Percentiles rank a stretch among this genome's conserved stretches.
phyloP scores from a whole-genome alignment of 1,140 invertebrate species.

The Orius insidiosus region DNA sequence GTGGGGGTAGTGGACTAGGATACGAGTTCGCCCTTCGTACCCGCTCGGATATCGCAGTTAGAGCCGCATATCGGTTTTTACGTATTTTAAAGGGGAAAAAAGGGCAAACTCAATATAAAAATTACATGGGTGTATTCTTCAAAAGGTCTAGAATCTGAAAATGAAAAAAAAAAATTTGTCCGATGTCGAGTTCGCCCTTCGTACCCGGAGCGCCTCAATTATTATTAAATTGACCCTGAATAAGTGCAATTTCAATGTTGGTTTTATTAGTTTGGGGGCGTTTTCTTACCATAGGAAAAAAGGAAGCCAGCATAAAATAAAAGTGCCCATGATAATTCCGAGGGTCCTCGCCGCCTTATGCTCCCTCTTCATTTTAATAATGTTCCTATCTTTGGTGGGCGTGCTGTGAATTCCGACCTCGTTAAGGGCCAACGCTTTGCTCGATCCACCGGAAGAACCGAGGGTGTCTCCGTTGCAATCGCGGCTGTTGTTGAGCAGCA shows the following conservation, averaged over 20 bases:
- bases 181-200: no score
- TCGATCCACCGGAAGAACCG: constrained; percentile 33
- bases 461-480: constrained; percentile 40
- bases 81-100: no score
- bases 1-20: no score
- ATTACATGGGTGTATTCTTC: no score
- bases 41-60: no score
- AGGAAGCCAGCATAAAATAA: constrained; percentile 89
- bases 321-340: constrained; percentile 81
- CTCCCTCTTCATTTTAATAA: constrained; percentile 82
- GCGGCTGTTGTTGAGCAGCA: constrained; percentile 50
- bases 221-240: constrained; percentile 3
- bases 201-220: not conserved
- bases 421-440: constrained; percentile 46
- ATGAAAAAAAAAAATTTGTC: no score
- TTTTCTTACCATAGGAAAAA: constrained; percentile 77
- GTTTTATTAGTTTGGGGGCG: not conserved
- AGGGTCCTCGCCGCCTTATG: constrained; percentile 92
- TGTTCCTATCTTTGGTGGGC: constrained; percentile 69
- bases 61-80: no score
- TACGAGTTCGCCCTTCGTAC: no score
- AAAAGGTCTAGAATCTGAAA: no score
- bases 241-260: no score
- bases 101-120: no score
- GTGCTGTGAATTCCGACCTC: constrained; percentile 57